Base-by-base conservation (phyloP, 2,797 vertebrate species). In the Cyclopterus lumpus region DNA sequence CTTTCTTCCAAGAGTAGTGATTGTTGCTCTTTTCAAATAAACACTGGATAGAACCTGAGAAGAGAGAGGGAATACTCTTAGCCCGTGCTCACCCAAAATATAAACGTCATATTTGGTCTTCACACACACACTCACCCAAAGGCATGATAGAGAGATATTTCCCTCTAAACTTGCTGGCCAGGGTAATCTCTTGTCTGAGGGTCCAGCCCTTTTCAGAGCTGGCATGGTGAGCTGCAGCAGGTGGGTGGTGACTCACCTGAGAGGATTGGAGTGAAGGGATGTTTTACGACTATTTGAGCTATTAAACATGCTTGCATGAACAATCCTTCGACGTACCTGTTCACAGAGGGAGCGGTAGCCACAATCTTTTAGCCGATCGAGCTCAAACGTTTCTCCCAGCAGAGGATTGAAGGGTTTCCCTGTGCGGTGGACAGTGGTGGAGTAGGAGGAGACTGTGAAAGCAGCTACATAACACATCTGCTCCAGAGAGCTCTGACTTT, bases 71-170 rank as follows among this genome's bases (percentile, higher is more conserved):
- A 58, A 24, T 32, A 0, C 40, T 8, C 26, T 71, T 62, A 15
- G 24, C 63, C 2, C 9, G 28, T 14, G 12, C 34, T 22, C 12
- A 64, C 4, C 20, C 2, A 6, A 48, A 4, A 12, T 48, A 1
- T 16, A 40, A 61, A 63, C 2, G 2, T 10, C 14, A 40, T 4
- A 38, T 75, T n/a, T 8, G 26, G 5, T 38, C 51, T 15, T 26
- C 2, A 28, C 26, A 28, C 26, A 51, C 14, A 42, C 26, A 80
- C 96, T 96, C 91, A 99, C 98, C 98, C 9, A 99, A 93, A n/a
- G 98, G 98, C 97, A 98, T 98, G 87, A 99, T 96, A 34, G 97
- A 99, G 75, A 99, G 95, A 80, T 98, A 99, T 97, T 99, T 99
- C 34, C 98, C 97, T 71, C 97, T 95, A 74, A 99, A 99, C 73